phyloP scores from a whole-genome alignment of 2,797 vertebrate species.

The Dermochelys coriacea region DNA sequence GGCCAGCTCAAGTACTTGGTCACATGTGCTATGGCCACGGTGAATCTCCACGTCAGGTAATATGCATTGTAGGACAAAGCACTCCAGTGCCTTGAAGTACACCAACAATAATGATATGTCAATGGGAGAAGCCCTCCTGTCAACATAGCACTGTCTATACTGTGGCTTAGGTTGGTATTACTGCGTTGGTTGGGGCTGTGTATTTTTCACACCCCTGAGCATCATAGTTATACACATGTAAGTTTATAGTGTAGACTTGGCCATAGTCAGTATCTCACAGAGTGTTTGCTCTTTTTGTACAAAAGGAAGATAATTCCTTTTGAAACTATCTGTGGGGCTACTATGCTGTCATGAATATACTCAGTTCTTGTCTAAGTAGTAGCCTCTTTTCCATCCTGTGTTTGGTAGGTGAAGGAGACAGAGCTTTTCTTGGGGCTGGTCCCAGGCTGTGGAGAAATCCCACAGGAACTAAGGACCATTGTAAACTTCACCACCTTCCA shows the following conservation, averaged over 20 bases:
- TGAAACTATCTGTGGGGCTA: neutral
- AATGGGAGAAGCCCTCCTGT: neutral
- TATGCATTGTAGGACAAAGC: too few relatives aligned
- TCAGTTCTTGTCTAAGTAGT: neutral
- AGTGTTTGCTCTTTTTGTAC: neutral
- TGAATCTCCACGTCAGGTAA: too few relatives aligned
- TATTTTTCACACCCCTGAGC: neutral
- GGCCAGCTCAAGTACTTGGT: too few relatives aligned
- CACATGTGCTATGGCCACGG: too few relatives aligned
- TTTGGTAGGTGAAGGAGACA: neutral
- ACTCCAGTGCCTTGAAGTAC: too few relatives aligned
- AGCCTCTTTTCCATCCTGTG: neutral
- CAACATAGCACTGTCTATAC: neutral
- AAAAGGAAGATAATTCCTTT: neutral
- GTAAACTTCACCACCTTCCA: neutral
- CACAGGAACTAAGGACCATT: fast-evolving
- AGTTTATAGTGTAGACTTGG: neutral
- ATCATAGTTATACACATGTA: neutral
- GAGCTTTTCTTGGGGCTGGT: neutral
- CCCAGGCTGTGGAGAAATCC: neutral
- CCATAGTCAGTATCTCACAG: neutral
- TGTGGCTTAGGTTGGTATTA: neutral
- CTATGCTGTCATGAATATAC: neutral
- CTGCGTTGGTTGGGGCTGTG: neutral
- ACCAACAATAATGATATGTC: neutral